Conservation (phyloP, 2,797 vertebrate genomes). For the Eurystomus glaucurus region DNA sequence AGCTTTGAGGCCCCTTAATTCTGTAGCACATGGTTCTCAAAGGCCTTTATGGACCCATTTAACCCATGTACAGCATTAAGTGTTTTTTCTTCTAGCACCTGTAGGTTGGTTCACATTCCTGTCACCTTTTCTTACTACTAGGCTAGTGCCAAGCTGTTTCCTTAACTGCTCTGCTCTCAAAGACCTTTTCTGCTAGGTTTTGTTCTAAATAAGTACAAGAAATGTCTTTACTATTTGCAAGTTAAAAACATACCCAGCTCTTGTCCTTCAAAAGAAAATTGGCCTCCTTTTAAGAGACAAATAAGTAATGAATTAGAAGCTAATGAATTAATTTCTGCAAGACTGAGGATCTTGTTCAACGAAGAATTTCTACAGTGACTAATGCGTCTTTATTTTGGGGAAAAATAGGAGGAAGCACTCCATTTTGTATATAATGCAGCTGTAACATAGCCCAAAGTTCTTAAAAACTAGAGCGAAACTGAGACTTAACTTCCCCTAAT, state of each 20-base stretch:
- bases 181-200: slow-evolving; percentile 1
- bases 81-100: slow-evolving; percentile 38
- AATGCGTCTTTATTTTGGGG: neutral
- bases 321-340: neutral
- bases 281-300: neutral
- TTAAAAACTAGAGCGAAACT: neutral
- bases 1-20: slow-evolving; percentile 43
- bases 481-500: neutral
- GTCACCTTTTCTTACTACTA: slow-evolving; percentile 10
- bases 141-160: neutral
- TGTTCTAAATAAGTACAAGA: neutral
- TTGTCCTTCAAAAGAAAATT: neutral
- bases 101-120: slow-evolving; percentile 44
- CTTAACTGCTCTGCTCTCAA: neutral
- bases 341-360: neutral
- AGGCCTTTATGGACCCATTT: slow-evolving; percentile 50
- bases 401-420: neutral
- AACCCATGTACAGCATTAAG: neutral
- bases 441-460: neutral
- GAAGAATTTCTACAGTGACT: neutral
- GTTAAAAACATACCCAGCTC: neutral
- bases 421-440: neutral
- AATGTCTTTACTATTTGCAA: neutral
- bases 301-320: neutral
- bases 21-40: slow-evolving; percentile 36